phyloP scores from a whole-genome alignment of 2,888 invertebrate species.

The Oscheius onirici region DNA sequence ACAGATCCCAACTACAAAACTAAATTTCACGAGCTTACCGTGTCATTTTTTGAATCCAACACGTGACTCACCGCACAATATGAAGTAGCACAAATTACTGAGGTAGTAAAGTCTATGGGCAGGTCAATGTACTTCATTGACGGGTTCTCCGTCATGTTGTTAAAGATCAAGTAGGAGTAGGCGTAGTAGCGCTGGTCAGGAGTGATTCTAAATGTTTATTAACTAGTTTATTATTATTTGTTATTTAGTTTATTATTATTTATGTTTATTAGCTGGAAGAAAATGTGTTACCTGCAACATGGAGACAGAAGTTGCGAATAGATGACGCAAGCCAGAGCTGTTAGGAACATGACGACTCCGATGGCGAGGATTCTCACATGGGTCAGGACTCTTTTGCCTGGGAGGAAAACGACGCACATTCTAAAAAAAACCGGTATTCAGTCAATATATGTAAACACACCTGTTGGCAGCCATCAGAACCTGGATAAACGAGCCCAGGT shows the following conservation, averaged over 20 bases:
- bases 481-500: constrained; percentile 20
- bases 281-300: constrained; percentile 24
- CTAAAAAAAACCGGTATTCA: no score
- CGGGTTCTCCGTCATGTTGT: constrained; percentile 4
- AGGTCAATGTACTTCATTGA: constrained; percentile 26
- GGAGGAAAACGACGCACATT: constrained; percentile 25
- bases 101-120: constrained; percentile 20
- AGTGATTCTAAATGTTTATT: constrained; percentile 25
- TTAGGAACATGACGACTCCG: neutral
- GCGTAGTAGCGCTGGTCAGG: constrained; percentile 17
- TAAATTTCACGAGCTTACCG: no score
- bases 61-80: constrained; percentile 18
- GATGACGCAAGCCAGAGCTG: constrained; percentile 9
- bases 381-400: constrained; percentile 11
- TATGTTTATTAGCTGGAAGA: neutral
- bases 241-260: neutral
- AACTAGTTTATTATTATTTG: neutral
- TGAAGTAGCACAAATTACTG: constrained; percentile 15
- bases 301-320: constrained; percentile 26
- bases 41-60: no score
- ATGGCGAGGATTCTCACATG: neutral
- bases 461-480: constrained; percentile 28
- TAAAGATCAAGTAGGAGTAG: constrained; percentile 24
- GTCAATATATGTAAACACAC: neutral
- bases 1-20: no score